These are phyloP conservation scores for Ascidia mentula DNA, from an alignment of 23 tunicate species.

Conservation along the genomic window DNA sequence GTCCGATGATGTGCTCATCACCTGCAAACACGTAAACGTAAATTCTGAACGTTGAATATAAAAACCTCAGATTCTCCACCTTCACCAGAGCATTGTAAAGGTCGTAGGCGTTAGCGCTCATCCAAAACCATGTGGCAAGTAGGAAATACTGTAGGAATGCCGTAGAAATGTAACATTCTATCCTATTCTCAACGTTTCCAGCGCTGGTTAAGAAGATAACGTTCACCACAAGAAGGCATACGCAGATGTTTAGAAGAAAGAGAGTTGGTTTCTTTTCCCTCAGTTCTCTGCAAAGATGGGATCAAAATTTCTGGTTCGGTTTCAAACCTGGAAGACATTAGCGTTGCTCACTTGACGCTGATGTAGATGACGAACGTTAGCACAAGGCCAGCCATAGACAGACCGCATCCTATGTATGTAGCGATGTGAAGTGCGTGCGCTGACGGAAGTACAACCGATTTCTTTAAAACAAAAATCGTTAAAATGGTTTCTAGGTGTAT, in stretches of 20 bases:
- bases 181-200: background rate
- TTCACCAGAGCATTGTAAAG: constrained; percentile 14
- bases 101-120: constrained; percentile 24
- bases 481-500: no score
- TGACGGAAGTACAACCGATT: background rate
- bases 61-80: background rate
- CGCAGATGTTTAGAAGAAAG: constrained; percentile 32
- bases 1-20: background rate
- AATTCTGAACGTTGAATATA: no score
- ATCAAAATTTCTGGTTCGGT: no score
- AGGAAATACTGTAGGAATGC: constrained; percentile 36
- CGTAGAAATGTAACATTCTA: constrained; percentile 9
- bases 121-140: constrained; percentile 34
- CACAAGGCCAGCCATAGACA: background rate
- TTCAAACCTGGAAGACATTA: background rate
- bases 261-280: constrained; percentile 16
- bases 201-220: constrained; percentile 20
- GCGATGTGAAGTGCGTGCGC: background rate
- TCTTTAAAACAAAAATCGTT: background rate
- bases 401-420: background rate
- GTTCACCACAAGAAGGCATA: constrained; percentile 22
- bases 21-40: background rate
- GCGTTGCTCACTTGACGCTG: background rate
- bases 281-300: constrained; percentile 4
- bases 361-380: background rate